Evolutionary conservation across 2,113 vertebrate genomes (phyloP).

Genomic region (Cyanoramphus novaezelandiae): DNA sequence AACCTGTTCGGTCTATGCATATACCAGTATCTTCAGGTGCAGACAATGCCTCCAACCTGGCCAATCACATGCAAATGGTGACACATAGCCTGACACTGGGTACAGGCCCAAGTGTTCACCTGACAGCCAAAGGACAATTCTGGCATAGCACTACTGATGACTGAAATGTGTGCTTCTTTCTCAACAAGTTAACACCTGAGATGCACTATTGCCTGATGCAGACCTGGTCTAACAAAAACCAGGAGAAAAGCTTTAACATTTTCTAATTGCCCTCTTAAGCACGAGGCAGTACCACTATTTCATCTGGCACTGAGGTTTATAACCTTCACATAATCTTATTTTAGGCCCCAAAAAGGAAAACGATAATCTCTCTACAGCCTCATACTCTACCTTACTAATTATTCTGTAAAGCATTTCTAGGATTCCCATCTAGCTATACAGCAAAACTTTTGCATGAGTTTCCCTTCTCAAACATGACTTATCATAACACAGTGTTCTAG

Average conservation of each 20-base stretch:
- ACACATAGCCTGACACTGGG: too few species aligned
- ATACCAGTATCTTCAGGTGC: neutral
- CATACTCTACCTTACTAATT: neutral
- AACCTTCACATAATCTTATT: neutral
- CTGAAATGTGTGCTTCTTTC: neutral
- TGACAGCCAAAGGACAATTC: neutral
- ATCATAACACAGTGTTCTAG: neutral
- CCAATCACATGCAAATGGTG: fast-evolving
- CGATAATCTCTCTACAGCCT: neutral
- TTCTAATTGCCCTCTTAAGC: neutral
- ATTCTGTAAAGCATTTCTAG: neutral
- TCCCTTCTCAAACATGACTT: neutral
- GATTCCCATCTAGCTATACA: neutral
- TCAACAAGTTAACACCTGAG: neutral
- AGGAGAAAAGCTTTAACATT: neutral
- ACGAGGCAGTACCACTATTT: neutral
- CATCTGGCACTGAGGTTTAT: neutral
- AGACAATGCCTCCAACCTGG: neutral
- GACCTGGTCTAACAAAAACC: neutral
- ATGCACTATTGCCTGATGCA: neutral
- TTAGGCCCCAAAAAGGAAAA: neutral
- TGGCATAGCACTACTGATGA: neutral
- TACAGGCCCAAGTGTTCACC: too few species aligned
- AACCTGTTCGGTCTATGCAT: fast-evolving
- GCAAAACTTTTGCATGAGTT: neutral